Conservation (phyloP, 2,113 vertebrate genomes). For the Thamnophis sirtalis region DNA sequence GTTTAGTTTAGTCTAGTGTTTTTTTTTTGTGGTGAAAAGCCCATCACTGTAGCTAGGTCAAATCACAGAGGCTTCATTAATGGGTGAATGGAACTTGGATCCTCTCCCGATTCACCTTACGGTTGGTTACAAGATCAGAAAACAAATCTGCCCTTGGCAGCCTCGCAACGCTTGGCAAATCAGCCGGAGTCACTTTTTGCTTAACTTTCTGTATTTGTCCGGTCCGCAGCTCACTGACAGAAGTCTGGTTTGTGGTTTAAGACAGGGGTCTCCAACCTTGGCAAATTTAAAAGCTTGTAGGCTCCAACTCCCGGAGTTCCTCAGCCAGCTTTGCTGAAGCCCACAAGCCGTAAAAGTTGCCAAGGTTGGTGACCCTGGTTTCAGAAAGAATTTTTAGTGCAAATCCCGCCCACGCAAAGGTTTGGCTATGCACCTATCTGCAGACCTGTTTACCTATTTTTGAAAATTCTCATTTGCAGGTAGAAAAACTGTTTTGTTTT, state of each 20-base stretch:
- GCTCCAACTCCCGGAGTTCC: no score
- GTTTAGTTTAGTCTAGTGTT: no score
- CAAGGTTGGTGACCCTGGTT: neutral
- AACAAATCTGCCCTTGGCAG: neutral
- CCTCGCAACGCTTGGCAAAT: neutral
- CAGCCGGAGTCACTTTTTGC: neutral
- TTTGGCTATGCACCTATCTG: neutral
- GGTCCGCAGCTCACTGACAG: neutral
- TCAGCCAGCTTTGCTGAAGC: no score
- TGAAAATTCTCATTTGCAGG: neutral
- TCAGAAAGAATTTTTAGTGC: neutral
- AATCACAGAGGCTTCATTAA: neutral
- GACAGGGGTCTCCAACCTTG: no score
- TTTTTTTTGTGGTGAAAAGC: neutral
- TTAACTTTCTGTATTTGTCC: neutral
- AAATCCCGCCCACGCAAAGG: neutral
- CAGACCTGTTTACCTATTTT: neutral
- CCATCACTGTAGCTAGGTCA: neutral
- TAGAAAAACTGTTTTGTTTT: neutral
- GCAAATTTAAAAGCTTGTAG: no score
- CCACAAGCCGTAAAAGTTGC: no score
- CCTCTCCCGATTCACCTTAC: neutral
- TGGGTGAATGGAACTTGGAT: neutral
- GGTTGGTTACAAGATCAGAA: neutral
- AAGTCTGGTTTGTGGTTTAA: neutral